phyloP scores from a whole-genome alignment of 2,888 invertebrate species.

The Apotomis betuletana region DNA sequence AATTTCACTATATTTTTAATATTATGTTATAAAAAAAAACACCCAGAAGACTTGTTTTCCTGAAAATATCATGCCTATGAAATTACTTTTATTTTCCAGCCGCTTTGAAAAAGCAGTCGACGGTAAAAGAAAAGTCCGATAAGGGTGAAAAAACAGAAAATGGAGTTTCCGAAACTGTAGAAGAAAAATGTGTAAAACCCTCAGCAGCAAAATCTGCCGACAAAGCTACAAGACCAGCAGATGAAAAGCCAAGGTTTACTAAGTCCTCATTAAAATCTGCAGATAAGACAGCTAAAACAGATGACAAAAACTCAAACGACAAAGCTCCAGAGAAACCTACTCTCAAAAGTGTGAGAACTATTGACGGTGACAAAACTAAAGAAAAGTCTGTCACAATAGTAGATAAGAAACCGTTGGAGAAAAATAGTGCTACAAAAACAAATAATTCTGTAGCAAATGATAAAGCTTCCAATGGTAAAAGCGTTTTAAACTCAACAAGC shows the following conservation, averaged over 20 bases:
- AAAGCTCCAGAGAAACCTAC: conserved; percentile 65
- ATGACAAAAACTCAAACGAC: conserved; percentile 47
- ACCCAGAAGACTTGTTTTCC: background rate
- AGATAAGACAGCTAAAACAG: conserved; percentile 52
- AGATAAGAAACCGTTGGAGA: conserved; percentile 65
- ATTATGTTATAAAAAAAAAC: background rate
- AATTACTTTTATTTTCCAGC: conserved; percentile 61
- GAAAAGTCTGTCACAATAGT: conserved; percentile 76
- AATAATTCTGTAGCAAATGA: conserved; percentile 47
- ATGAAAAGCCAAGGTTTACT: conserved; percentile 47
- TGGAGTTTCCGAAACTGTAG: conserved; percentile 64
- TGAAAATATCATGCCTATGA: background rate
- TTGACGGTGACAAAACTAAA: conserved; percentile 75
- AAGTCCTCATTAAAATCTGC: conserved; percentile 48
- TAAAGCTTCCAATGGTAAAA: conserved; percentile 52
- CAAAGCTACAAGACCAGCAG: conserved; percentile 58
- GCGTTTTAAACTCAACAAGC: conserved; percentile 46
- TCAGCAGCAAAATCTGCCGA: conserved; percentile 66
- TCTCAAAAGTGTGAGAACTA: conserved; percentile 70
- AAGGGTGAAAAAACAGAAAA: conserved; percentile 63
- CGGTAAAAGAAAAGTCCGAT: conserved; percentile 65
- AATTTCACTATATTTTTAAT: conserved; percentile 51
- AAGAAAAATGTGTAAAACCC: conserved; percentile 75
- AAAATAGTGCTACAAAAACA: conserved; percentile 49
- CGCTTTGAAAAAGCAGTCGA: conserved; percentile 74